phyloP scores from a whole-genome alignment of 2,113 vertebrate species.

The Acanthochromis polyacanthus region DNA sequence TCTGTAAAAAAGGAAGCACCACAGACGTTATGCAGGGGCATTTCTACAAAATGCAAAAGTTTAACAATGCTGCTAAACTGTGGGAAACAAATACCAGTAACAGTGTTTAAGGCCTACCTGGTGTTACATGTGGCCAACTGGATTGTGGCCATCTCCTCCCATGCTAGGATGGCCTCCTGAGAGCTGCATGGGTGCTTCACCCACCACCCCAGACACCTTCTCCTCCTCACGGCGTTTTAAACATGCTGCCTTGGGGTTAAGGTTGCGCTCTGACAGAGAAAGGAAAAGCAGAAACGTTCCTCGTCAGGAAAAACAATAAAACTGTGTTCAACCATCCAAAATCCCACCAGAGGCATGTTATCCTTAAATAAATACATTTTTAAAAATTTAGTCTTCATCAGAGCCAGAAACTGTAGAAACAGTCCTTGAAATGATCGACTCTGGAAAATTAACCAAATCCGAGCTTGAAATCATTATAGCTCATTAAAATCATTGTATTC shows the following conservation, averaged over 20 bases:
- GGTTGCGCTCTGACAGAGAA: constrained; percentile 89
- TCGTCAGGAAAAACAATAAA: constrained; percentile 1
- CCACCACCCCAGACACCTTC: constrained; percentile 95
- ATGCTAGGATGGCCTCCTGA: constrained; percentile 92
- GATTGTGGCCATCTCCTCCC: constrained; percentile 93
- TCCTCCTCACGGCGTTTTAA: constrained; percentile 98
- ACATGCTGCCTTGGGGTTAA: constrained; percentile 98
- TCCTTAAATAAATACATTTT: too few species aligned
- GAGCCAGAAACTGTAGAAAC: too few species aligned
- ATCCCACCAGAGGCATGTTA: too few species aligned
- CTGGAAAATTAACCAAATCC: too few species aligned
- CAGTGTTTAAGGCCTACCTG: constrained; percentile 66
- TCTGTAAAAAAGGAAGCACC: constrained; percentile 68
- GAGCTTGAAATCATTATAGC: too few species aligned
- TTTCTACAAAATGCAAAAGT: not conserved
- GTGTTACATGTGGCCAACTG: constrained; percentile 94
- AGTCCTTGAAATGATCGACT: too few species aligned
- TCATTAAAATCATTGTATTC: too few species aligned
- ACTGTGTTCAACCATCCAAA: not conserved
- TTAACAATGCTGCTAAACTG: not conserved
- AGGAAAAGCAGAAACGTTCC: not conserved
- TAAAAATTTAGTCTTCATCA: too few species aligned
- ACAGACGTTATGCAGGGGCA: constrained; percentile 21
- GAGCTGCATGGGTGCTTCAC: constrained; percentile 94
- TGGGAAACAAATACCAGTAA: not conserved